Evolutionary conservation across 2,113 vertebrate species (phyloP), one percentile per base, ranked within the genome.

Genomic region (Diglossa brunneiventris): DNA sequence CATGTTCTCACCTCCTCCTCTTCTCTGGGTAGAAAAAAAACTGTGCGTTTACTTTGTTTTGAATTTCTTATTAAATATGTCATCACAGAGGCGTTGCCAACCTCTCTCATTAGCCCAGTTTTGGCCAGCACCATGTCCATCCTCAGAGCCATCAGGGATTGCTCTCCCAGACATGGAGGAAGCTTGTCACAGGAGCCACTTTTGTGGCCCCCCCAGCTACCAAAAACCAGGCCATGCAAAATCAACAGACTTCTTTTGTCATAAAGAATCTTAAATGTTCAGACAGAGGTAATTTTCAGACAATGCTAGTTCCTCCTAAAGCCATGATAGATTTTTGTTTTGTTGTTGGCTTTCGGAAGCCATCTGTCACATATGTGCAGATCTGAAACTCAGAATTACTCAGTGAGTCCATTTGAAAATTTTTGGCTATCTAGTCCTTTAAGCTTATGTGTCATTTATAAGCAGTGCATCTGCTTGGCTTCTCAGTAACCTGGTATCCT

Each of bases 321-420:
- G 28, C 24, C 42, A 0, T 56, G 20, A 41, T 39, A 64, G 28
- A 41, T 63, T 78, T 95, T 74, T 90, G 33, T 42, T 90, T 49
- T 72, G 19, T 63, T 86, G 10, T 24, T 95, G 58, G 26, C n/a
- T 89, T 84, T 92, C 0, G 0, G 56, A 81, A 87, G 49, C 76
- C 62, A 69, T 79, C 58, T 92, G 50, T 67, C 61, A 39, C 35
- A 52, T 67, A n/a, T 0, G 1, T 66, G 49, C 41, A 35, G 24
- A 33, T 89, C 62, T 92, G 75, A 91, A 91, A 66, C 15, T 84
- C 44, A 33, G 31, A 77, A 59, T 44, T 89, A 56, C 22, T 21
- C 37, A 15, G 35, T 55, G 27, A 30, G 20, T 52, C 28, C 30
- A 23, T 42, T 55, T 59, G 50, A 84, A 75, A 49, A 21, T 39